Evolutionary conservation across 2,888 invertebrate genomes (phyloP), one percentile per base, ranked within the genome.

Genomic region (Microdon myrmicae): DNA sequence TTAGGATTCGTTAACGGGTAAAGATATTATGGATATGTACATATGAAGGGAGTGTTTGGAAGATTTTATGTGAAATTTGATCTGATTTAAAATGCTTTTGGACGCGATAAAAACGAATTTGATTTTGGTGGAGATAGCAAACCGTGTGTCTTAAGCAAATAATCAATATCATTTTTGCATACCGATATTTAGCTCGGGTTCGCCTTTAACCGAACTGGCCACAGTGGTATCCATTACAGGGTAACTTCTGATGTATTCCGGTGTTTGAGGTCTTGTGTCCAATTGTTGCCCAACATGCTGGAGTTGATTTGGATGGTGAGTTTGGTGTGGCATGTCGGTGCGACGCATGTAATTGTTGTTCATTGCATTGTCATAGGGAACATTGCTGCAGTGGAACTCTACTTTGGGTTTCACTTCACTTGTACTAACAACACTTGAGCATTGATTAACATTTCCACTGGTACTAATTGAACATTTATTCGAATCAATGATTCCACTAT

Each of bases 211-310:
- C 47, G 79, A 79, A 68, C 79, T 80, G 55, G 79, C 79, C 54
- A 80, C 79, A 54, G 80, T 80, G 54, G 79, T 79, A 74, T 80
- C 79, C 79, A 80, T 79, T 55, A 80, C 79, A 49, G 79, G 79
- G 73, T 79, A 80, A 17, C 78, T 78, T 71, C 78, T 78, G 10
- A 78, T 79, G 60, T 79, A 79, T 47, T 79, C 79, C 67, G 79
- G 79, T 1, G 79, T 79, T 58, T 79, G 78, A 4, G 79, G 79
- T 58, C 78, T 74, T 25, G 74, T 75, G 67, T 77, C 75, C 38
- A 75, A 70, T 29, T 74, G 70, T 48, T 73, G 73, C n/a, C 73
- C 71, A 6, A 72, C 60, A 34, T 73, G 71, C n/a, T 68, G 54
- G 9, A 55, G 43, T 10, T 66, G 54, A 7, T 53, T 54, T 1